These are phyloP conservation scores for Nettapus auritus DNA, from an alignment of 2,113 vertebrate species.

Conservation along the genomic window DNA sequence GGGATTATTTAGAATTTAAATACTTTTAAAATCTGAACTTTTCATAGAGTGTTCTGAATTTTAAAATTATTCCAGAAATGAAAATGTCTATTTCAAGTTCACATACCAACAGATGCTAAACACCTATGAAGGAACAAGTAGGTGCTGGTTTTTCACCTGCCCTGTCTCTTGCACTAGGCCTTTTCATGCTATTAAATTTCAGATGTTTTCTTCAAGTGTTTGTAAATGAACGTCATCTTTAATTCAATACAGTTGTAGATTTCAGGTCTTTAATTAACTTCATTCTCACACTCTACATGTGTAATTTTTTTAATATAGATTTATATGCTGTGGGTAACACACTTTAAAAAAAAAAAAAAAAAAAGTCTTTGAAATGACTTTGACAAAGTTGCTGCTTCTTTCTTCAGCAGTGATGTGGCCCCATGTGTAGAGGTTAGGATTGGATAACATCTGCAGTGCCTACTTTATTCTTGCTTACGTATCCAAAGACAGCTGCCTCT, in stretches of 20 bases:
- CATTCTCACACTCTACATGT: background rate
- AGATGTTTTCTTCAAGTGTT: background rate
- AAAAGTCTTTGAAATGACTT: background rate
- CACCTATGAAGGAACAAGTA: background rate
- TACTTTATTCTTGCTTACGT: background rate
- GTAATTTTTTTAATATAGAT: background rate
- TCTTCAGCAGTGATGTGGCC: background rate
- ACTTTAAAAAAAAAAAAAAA: background rate
- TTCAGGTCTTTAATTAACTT: background rate
- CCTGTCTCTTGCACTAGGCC: background rate
- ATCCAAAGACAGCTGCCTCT: background rate
- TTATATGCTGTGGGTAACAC: background rate
- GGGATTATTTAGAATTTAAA: background rate
- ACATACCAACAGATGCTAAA: accelerated
- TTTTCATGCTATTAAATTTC: background rate
- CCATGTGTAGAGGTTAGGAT: background rate
- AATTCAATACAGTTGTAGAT: background rate
- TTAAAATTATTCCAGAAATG: background rate
- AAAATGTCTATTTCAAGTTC: background rate
- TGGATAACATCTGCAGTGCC: background rate
- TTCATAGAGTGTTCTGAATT: background rate
- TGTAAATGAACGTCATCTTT: background rate
- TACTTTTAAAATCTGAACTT: background rate
- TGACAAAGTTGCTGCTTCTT: background rate
- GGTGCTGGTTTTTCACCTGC: background rate